Evolutionary conservation across 1,140 invertebrate genomes (phyloP).

Genomic region (Aporrectodea caliginosa): DNA sequence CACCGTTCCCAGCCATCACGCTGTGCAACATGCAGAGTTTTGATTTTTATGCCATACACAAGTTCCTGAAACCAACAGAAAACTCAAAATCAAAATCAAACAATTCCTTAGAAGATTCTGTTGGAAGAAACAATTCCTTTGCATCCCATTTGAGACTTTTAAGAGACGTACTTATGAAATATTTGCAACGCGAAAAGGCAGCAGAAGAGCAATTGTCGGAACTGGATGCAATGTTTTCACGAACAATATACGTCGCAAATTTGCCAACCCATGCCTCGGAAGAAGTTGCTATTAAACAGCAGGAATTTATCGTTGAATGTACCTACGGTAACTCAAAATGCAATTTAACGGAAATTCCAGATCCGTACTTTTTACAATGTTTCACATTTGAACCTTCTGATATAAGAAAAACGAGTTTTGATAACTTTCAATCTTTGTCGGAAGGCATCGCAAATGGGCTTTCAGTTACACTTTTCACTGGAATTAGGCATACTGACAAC

Average conservation of each 20-base stretch:
- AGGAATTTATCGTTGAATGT: not conserved
- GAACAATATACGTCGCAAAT: not conserved
- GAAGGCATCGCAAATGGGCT: not conserved
- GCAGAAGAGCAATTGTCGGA: not conserved
- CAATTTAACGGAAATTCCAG: not conserved
- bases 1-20: no score
- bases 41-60: not conserved
- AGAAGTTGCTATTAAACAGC: not conserved
- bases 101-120: not conserved
- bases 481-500: not conserved
- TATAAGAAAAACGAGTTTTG: not conserved
- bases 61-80: not conserved
- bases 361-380: not conserved
- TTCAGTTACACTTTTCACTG: not conserved
- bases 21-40: not conserved
- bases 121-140: not conserved
- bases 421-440: not conserved
- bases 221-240: not conserved
- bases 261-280: not conserved
- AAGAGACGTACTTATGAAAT: not conserved
- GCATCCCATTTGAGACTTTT: not conserved
- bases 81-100: not conserved
- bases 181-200: not conserved
- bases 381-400: not conserved
- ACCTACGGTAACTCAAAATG: not conserved